phyloP scores from a whole-genome alignment of 2,888 invertebrate species.

The Drosophila phalerata region DNA sequence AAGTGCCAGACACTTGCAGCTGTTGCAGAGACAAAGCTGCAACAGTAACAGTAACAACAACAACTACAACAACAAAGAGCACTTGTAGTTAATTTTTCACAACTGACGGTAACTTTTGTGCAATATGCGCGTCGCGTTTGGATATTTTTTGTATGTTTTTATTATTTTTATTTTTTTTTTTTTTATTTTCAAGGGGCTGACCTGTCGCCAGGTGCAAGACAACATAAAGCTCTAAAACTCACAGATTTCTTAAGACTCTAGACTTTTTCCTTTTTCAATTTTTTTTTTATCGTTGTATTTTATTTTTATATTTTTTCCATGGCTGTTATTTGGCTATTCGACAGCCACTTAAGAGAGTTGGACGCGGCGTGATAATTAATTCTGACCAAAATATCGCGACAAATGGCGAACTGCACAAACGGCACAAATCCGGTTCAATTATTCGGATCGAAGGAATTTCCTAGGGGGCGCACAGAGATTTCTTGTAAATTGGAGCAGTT shows the following conservation, averaged over 20 bases:
- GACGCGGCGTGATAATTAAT: constrained; percentile 74
- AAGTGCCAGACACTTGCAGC: constrained; percentile 78
- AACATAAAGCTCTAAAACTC: constrained; percentile 55
- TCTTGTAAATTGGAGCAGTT: constrained; percentile 71
- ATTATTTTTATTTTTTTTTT: not conserved
- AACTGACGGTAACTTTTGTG: constrained; percentile 76
- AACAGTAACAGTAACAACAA: constrained; percentile 24
- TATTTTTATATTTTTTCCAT: constrained; percentile 18
- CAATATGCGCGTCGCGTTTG: constrained; percentile 67
- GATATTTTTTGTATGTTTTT: constrained; percentile 32
- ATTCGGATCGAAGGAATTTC: constrained; percentile 63
- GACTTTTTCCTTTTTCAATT: constrained; percentile 59
- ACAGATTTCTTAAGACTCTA: constrained; percentile 62
- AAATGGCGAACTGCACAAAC: constrained; percentile 25
- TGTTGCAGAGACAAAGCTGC: constrained; percentile 63
- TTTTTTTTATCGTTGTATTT: constrained; percentile 21
- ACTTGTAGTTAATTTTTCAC: constrained; percentile 79
- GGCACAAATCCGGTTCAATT: constrained; percentile 72
- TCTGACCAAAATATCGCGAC: constrained; percentile 58
- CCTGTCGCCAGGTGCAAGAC: constrained; percentile 77
- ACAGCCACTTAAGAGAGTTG: constrained; percentile 72
- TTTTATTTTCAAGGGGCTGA: constrained; percentile 42
- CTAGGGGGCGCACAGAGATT: constrained; percentile 52
- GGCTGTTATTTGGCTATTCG: constrained; percentile 57
- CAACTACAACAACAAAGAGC: constrained; percentile 54